Conservation (phyloP, 1,140 invertebrate species). For the Microplitis mediator region DNA sequence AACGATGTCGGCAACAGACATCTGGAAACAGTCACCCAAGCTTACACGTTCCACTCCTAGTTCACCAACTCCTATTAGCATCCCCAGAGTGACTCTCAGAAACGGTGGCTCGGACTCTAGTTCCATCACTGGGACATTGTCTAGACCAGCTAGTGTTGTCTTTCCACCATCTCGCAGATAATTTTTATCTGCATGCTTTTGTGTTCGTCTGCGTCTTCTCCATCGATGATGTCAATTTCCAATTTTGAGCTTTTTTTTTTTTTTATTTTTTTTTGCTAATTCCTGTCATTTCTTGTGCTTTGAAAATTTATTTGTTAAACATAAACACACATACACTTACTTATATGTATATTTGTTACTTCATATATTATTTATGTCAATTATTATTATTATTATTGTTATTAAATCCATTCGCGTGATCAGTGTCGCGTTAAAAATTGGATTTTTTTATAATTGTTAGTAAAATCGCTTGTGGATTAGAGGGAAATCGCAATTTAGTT, state of each 20-base stretch:
- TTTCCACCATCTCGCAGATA: conserved; percentile 48
- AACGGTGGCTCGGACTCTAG: conserved; percentile 47
- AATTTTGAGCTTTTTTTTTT: not conserved
- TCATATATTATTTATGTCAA: no score
- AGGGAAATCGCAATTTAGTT: no score
- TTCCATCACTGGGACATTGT: conserved; percentile 47
- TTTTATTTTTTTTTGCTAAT: not conserved
- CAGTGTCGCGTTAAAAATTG: no score
- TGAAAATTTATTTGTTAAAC: no score
- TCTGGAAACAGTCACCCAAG: conserved; percentile 45
- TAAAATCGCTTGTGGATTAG: no score
- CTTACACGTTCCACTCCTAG: conserved; percentile 47
- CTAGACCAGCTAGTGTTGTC: conserved; percentile 41
- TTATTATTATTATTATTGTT: no score
- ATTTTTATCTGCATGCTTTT: not conserved
- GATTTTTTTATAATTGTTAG: no score
- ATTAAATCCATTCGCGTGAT: no score
- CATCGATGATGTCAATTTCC: not conserved
- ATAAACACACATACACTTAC: no score
- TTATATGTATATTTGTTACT: no score
- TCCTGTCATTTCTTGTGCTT: no score
- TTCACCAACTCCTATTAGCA: conserved; percentile 51
- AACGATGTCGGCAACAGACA: conserved; percentile 33
- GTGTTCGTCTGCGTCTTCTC: not conserved
- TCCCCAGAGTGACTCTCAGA: conserved; percentile 54